Base-by-base conservation (phyloP, 2,113 vertebrate genomes). In the Gopherus flavomarginatus region DNA sequence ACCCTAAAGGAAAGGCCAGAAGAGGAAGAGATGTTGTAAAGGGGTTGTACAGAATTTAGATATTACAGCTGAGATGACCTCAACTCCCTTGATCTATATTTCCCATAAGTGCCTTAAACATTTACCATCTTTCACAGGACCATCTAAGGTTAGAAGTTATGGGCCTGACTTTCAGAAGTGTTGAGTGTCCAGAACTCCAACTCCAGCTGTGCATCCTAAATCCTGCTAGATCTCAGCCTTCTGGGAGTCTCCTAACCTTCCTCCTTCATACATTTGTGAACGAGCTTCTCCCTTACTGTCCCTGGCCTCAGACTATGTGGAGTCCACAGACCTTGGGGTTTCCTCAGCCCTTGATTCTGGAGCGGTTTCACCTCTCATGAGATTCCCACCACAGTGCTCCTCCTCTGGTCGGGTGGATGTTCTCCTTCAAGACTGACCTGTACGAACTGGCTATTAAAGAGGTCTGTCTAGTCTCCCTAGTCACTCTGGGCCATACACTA, bases 1-100 rank as follows among this genome's bases (percentile, higher is more conserved):
- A 16, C 97, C 98, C 99, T 99, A 94, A 86, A 10, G 53, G 88
- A 12, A 24, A 56, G 22, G 19, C 87, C 1, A 5, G 35, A 93
- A 16, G 21, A 21, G 50, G 94, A 86, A 42, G 38, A 92, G 42
- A 16, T 87, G 8, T 26, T 22, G 72, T 57, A 47, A 85, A 75
- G 13, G 42, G 29, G 85, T 27, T 83, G 82, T 87, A 47, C n/a
- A 89, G 50, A 94, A 89, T 44, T 10, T 82, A 35, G 19, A 86
- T 75, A 83, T 44, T 1, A 4, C 26, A 78, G 22, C 42, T 8
- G 26, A 78, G 29, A 72, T n/a, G 35, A 53, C 0, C 22, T 44
- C 50, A 75, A 56, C 27, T 31, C 92, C 83, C 65, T 14, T 1
- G 10, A 35, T 59, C 82, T 89, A 87, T 59, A 82, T 44, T 56